Conservation (phyloP, 2,797 vertebrate species). For the Phoxinus dragarum region DNA sequence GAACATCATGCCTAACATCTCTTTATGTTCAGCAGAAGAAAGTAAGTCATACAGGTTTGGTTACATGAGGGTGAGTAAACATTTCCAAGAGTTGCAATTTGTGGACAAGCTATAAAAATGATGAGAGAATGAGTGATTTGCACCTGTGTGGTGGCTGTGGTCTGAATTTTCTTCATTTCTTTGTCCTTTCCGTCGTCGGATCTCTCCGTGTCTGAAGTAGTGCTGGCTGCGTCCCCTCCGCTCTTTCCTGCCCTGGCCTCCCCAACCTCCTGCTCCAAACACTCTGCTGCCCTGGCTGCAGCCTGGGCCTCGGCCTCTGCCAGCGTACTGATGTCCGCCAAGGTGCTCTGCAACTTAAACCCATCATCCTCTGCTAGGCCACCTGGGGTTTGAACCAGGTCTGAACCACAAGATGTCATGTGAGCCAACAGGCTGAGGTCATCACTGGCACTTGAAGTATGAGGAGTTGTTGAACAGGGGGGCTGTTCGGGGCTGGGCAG, state of each 20-base stretch:
- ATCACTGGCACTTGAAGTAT: conserved; percentile 84
- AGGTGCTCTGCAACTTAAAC: conserved; percentile 93
- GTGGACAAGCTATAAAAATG: not conserved
- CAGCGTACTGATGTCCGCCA: conserved; percentile 88
- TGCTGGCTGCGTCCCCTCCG: conserved; percentile 90
- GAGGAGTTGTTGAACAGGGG: conserved; percentile 62
- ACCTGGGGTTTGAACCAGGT: conserved; percentile 82
- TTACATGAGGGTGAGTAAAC: not conserved
- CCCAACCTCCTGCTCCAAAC: conserved; percentile 83
- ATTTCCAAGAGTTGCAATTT: not conserved
- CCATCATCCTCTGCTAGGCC: conserved; percentile 90
- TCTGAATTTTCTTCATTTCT: conserved; percentile 97
- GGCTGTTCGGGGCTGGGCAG: conserved; percentile 87
- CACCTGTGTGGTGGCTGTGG: conserved; percentile 96
- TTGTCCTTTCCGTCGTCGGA: conserved; percentile 98
- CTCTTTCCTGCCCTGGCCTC: conserved; percentile 81
- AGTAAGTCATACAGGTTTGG: not conserved
- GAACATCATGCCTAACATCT: not conserved
- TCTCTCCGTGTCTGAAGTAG: conserved; percentile 95
- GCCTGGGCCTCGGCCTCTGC: conserved; percentile 84
- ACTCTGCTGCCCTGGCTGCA: conserved; percentile 80
- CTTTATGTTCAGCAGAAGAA: not conserved
- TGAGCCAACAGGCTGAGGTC: conserved; percentile 96
- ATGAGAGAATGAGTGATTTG: conserved; percentile 30
- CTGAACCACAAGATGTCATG: conserved; percentile 88